Evolutionary conservation across 1,140 invertebrate genomes (phyloP).

Genomic region (Littorina saxatilis): DNA sequence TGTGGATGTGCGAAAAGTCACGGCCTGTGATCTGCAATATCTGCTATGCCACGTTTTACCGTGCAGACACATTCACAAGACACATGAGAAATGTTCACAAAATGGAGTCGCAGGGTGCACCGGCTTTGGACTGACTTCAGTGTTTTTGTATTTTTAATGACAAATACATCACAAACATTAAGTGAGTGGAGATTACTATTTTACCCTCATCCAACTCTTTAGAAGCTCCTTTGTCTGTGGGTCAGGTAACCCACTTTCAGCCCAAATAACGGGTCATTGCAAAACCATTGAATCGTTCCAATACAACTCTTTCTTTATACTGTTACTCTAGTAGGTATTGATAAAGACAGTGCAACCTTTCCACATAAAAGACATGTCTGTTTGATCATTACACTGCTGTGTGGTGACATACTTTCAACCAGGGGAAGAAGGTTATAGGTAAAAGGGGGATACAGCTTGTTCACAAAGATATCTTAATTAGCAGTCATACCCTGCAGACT

Average conservation of each 20-base stretch:
- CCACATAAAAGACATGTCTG: too few species aligned
- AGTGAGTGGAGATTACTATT: neutral
- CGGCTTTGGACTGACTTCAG: neutral
- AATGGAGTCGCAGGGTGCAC: neutral
- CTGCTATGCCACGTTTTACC: constrained; percentile 34
- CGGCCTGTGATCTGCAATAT: constrained; percentile 24
- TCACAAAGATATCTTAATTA: too few species aligned
- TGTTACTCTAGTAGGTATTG: too few species aligned
- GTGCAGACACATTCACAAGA: constrained; percentile 8
- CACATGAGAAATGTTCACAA: neutral
- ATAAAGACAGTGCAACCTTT: too few species aligned
- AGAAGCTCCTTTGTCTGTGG: neutral
- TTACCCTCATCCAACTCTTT: neutral
- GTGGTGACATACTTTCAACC: neutral
- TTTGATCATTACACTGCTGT: too few species aligned
- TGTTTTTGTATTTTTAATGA: neutral
- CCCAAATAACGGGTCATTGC: too few species aligned
- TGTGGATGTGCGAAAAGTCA: constrained; percentile 39
- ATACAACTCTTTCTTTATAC: too few species aligned
- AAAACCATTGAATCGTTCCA: too few species aligned
- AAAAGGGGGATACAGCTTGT: too few species aligned
- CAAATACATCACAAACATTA: neutral
- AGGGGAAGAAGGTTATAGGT: neutral
- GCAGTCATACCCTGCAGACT: too few species aligned
- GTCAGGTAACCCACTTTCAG: too few species aligned